phyloP scores from a whole-genome alignment of 2,888 invertebrate genomes.

The Ennomos fuscantarius region DNA sequence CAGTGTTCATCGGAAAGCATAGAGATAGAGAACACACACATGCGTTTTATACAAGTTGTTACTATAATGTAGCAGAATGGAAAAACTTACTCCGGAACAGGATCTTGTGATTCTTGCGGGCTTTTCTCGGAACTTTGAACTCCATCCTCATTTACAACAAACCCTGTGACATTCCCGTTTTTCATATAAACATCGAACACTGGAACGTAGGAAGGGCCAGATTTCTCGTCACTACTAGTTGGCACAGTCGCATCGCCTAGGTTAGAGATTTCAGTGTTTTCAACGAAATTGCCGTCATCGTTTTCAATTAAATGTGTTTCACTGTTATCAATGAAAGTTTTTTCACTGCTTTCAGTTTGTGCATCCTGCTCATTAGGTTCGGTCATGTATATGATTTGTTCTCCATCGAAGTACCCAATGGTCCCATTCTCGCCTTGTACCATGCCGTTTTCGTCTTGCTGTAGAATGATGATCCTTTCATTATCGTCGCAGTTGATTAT shows the following conservation, averaged over 20 bases:
- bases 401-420: slow-evolving; percentile 41
- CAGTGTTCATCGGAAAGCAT: no score
- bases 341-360: slow-evolving; percentile 8
- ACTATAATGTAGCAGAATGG: no score
- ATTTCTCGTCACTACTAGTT: slow-evolving; percentile 34
- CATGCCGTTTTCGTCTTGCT: slow-evolving; percentile 33
- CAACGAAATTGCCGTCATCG: slow-evolving; percentile 15
- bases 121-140: slow-evolving; percentile 43
- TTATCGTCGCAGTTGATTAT: slow-evolving; percentile 38
- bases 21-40: no score
- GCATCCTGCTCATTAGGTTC: slow-evolving; percentile 21
- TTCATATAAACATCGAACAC: slow-evolving; percentile 56
- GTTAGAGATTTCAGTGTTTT: slow-evolving; percentile 23
- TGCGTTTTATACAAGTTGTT: no score
- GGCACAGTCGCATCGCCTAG: slow-evolving; percentile 41
- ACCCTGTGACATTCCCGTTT: slow-evolving; percentile 54
- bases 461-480: slow-evolving; percentile 36
- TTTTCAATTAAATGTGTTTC: not conserved
- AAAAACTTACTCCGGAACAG: slow-evolving; percentile 28
- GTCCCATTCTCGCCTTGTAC: slow-evolving; percentile 33
- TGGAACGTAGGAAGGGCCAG: slow-evolving; percentile 46
- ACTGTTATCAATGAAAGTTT: no score
- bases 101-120: slow-evolving; percentile 42
- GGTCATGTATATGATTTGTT: slow-evolving; percentile 36
- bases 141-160: slow-evolving; percentile 45